A percentile compares a stretch with the other conserved stretches of the same genome.
Evolutionary conservation across 2,113 vertebrate species (phyloP).

Genomic region (Tetrax tetrax): DNA sequence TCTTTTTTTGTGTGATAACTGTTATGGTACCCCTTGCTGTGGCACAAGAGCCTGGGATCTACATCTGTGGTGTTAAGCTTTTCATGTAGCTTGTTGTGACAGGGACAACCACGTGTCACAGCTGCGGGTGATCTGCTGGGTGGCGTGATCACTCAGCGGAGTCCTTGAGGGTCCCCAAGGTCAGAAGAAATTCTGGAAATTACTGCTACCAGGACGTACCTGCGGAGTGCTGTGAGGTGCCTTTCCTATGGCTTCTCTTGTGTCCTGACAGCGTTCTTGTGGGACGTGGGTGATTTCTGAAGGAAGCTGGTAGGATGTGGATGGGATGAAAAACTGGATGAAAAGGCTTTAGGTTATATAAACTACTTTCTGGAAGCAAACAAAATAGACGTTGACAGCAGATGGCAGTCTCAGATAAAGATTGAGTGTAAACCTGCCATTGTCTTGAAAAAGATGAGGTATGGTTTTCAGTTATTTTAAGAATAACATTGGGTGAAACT

Average conservation of each 20-base stretch:
- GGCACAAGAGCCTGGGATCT: not conserved
- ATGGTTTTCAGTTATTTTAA: not conserved
- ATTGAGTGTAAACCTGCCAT: not conserved
- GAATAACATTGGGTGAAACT: not conserved
- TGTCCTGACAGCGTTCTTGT: not conserved
- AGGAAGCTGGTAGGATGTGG: not conserved
- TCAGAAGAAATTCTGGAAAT: not conserved
- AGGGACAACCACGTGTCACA: not conserved
- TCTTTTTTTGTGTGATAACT: not conserved
- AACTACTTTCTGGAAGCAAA: not conserved
- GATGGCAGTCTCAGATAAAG: slow-evolving; percentile 36
- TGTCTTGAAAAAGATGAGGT: not conserved
- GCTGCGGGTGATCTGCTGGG: not conserved
- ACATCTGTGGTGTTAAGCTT: not conserved
- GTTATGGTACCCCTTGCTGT: not conserved
- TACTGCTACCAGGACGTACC: not conserved
- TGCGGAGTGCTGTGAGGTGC: rapidly evolving
- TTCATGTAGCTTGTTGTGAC: not conserved
- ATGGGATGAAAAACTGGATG: not conserved
- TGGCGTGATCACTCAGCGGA: not conserved
- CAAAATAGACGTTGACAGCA: not conserved
- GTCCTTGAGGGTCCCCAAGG: not conserved
- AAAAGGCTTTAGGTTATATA: not conserved
- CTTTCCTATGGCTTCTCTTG: not conserved
- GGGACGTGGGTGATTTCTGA: not conserved